Base-by-base conservation (phyloP, 2,797 vertebrate genomes). In the Halcyon chelicuti region DNA sequence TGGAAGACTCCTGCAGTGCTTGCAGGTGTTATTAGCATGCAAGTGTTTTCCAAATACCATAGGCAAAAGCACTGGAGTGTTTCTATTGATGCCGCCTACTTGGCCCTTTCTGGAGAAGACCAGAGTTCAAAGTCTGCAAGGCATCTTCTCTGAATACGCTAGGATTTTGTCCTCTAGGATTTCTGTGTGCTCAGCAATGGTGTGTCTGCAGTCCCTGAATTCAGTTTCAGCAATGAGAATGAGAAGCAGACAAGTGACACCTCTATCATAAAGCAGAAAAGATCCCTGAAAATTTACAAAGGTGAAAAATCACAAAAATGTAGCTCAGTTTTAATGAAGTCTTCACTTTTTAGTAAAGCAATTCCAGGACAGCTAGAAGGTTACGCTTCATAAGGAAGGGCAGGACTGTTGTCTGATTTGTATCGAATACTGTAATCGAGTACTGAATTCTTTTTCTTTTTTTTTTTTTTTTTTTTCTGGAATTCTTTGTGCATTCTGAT, bases 401-500 rank as follows among this genome's bases (percentile, higher is more conserved):
- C 46, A 71, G 70, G n/a, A 23, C 37, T 83, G 15, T 75, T 80
- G 12, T 57, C 20, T 49, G 10, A 44, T 74, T 87, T 63, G 14
- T 66, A 82, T 52, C 2, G 35, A 57, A 89, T 85, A 80, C 19
- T 57, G 44, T 79, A 95, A 93, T 46, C 3, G 16, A 73, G 19
- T 58, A 85, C 89, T 75, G 62, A 71, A 42, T 89, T 95, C 44
- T 86, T 57, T 97, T 91, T 96, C 57, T 90, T 16, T 96, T 58
- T 93, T 87, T 51, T 51, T 51, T 9, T 49, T 25, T 51, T 15
- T 26, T 90, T 83, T 92, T 87, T 86, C 62, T 72, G 31, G 57
- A 67, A 54, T 42, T 91, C 62, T 96, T 93, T 95, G 91, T 81
- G n/a, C 96, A 77, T 97, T 98, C 98, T 98, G 98, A 99, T 98